Evolutionary conservation across 2,888 invertebrate genomes (phyloP).

Genomic region (Melanchra persicariae): DNA sequence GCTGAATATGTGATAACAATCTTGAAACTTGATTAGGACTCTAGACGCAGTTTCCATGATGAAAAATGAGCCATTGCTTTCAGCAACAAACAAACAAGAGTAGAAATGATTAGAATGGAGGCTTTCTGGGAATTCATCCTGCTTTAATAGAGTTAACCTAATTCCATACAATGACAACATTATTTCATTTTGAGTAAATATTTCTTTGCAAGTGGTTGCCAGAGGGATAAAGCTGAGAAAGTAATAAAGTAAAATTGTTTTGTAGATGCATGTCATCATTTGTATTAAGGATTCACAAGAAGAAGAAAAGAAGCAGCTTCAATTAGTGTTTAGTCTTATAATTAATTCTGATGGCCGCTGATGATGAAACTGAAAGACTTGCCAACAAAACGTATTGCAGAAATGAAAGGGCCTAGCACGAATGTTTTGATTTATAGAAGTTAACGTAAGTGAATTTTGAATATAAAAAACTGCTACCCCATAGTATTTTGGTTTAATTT

Average conservation of each 20-base stretch:
- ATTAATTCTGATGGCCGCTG: too few relatives aligned
- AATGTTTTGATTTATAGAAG: too few relatives aligned
- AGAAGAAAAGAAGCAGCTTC: too few relatives aligned
- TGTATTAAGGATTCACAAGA: too few relatives aligned
- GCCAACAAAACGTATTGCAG: too few relatives aligned
- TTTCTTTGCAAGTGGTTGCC: not conserved
- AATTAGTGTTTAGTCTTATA: too few relatives aligned
- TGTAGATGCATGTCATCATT: not conserved
- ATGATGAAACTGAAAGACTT: too few relatives aligned
- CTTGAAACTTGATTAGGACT: slow-evolving; percentile 45
- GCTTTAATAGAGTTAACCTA: slow-evolving; percentile 2
- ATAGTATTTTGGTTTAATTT: too few relatives aligned
- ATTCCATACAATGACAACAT: not conserved
- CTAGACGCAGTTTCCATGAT: slow-evolving; percentile 25
- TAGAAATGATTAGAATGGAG: not conserved
- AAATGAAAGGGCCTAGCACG: too few relatives aligned
- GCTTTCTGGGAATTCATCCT: slow-evolving; percentile 2
- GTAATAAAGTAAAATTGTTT: not conserved
- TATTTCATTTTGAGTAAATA: slow-evolving; percentile 9
- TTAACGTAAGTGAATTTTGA: too few relatives aligned
- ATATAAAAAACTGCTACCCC: too few relatives aligned
- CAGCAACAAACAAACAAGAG: slow-evolving; percentile 2
- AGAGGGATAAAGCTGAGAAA: slow-evolving; percentile 6
- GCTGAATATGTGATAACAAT: slow-evolving; percentile 65
- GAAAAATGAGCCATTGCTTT: not conserved